Base-by-base conservation (phyloP, 2,888 invertebrate species). In the Poecilus cupreus region DNA sequence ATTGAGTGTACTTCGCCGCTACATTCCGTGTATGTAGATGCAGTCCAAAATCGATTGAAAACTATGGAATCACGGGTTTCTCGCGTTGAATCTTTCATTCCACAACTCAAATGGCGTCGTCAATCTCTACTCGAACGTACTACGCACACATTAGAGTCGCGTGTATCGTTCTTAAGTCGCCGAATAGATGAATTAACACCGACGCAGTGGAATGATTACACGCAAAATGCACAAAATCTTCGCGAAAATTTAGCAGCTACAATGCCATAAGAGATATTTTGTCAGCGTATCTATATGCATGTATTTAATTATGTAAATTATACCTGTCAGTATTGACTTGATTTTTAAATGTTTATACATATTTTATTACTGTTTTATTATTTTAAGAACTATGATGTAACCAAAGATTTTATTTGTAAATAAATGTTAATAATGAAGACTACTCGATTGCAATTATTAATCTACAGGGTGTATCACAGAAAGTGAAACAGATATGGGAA, bases 151-250 rank as follows among this genome's bases (percentile, higher is more conserved):
- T 85, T 91, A 80, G 86, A 89, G 10, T 88, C 87, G 70, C 89
- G 90, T 82, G 89, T 91, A 0, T 87, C 88, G 70, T 91, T 90
- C 85, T 86, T 91, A 75, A 90, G 90, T 84, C 86, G 89, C 82
- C 86, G 91, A 84, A 87, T 90, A 72, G 90, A 91, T 83, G 90
- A 91, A 84, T 85, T 91, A 20, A 85, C 89, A 81, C 91, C 91
- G 8, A 81, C 86, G 6, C 88, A 90, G 77, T 90, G 89, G 90
- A 88, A 88, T 60, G 81, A 81, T 6, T 72, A 80, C 43, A n/a
- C 46, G 51, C 8, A 76, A 16, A 77, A 77, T 64, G 11, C 43
- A n/a, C 80, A 80, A 32, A 80, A 72, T 22, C 18, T 80, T 18
- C 43, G 46, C 22, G 72, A 72, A 3, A 72, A 72, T 22, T 13